phyloP scores from a whole-genome alignment of 2,797 vertebrate species.

The Iguana delicatissima region DNA sequence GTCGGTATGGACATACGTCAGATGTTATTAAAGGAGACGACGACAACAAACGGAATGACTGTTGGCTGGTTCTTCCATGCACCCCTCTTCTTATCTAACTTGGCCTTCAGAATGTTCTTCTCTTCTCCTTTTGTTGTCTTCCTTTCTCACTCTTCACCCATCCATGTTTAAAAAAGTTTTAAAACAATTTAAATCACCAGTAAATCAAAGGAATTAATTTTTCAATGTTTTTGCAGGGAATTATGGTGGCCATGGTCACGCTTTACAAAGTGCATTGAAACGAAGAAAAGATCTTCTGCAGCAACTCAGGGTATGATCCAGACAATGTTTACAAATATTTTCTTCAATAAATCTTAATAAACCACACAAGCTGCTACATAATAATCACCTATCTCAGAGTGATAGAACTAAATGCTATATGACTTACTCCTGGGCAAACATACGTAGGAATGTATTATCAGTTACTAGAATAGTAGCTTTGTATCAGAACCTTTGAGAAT shows the following conservation, averaged over 20 bases:
- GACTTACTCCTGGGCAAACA: background rate
- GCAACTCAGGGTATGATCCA: conserved; percentile 83
- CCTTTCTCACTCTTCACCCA: background rate
- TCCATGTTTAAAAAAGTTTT: background rate
- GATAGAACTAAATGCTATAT: background rate
- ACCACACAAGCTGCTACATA: background rate
- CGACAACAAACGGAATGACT: background rate
- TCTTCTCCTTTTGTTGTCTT: background rate
- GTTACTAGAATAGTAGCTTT: background rate
- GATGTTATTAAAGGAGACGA: background rate
- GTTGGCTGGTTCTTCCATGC: background rate
- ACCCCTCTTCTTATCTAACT: background rate
- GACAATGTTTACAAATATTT: background rate
- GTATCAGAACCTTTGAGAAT: background rate
- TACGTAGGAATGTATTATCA: background rate
- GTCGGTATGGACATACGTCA: background rate
- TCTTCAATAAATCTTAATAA: background rate
- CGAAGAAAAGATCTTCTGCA: conserved; percentile 83
- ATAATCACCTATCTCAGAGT: too few relatives aligned
- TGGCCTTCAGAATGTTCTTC: background rate
- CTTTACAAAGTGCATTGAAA: conserved; percentile 81
- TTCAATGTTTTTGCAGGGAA: conserved; percentile 74
- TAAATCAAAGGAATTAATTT: background rate
- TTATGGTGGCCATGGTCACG: conserved; percentile 69
- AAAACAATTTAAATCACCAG: background rate